Evolutionary conservation across 2,113 vertebrate species (phyloP), one percentile per base, ranked within the genome.

Genomic region (Hippoglossus stenolepis): DNA sequence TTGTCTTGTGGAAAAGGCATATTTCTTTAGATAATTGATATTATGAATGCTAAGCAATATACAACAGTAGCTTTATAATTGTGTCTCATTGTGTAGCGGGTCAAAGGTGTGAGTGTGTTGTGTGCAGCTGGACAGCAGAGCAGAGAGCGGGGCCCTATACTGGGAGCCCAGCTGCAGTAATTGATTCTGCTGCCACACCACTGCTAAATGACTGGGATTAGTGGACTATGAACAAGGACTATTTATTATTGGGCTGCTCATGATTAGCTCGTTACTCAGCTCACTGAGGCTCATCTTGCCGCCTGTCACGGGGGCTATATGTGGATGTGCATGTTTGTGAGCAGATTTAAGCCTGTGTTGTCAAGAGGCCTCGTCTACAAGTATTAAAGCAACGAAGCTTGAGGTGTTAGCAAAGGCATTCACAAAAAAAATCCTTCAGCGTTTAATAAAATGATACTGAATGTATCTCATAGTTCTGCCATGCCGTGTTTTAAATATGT

Each of bases 201-300:
- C 35, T 65, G 70, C 81, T 83, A 85, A 90, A 93, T 73, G 78
- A 84, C 85, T 86, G 75, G 86, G 83, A 91, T 92, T 89, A 91
- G 84, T 85, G 87, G 81, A 90, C 84, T 85, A 89, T 91, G 90
- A 93, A 92, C 84, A 82, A 79, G 84, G 67, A 66, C 83, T 90
- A 91, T 90, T 90, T 93, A 91, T 93, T 91, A 89, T 85, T 80
- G 78, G 87, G 85, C 79, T 85, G 79, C 76, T 86, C 84, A 74
- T 93, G 89, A 89, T 93, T 90, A 92, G 87, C 85, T 91, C 84
- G 85, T 92, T 92, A 87, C 80, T 91, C 80, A 85, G 87, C 87
- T 92, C 79, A 78, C 83, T 82, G 84, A 79, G 75, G 78, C 79
- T 82, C 77, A 88, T 89, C 80, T 62, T 38, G 70, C 53, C 31